These are phyloP conservation scores for Atopsyche davidsoni DNA, from an alignment of 1,140 invertebrate genomes.

Conservation along the genomic window DNA sequence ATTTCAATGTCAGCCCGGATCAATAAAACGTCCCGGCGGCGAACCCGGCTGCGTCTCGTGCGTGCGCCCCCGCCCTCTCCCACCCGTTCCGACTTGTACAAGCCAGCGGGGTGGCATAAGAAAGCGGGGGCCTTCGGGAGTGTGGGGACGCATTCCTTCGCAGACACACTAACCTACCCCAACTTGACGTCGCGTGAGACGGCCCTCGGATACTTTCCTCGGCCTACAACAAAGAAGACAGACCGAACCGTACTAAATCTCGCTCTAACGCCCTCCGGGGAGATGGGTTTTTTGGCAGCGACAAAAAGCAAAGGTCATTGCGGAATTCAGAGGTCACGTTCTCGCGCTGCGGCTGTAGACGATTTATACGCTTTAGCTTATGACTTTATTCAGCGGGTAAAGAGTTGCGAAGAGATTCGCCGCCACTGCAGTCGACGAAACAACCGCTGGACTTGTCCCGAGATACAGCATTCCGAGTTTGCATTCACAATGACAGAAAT, in stretches of 20 bases:
- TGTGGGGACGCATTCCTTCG: conserved; percentile 37
- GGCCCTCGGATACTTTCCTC: conserved; percentile 20
- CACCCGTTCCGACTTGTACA: neutral
- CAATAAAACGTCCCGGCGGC: conserved; percentile 35
- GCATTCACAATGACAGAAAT: neutral
- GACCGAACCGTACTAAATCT: conserved; percentile 18
- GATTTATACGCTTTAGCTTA: conserved; percentile 19
- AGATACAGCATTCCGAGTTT: neutral
- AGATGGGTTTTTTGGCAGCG: conserved; percentile 7
- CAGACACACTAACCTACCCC: conserved; percentile 30
- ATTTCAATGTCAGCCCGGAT: conserved; percentile 53
- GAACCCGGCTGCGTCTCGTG: conserved; percentile 12
- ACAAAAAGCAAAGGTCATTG: conserved; percentile 14
- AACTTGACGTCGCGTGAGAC: conserved; percentile 21
- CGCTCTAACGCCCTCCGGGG: conserved; percentile 10
- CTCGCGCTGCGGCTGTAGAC: conserved; percentile 11
- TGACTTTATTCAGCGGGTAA: conserved; percentile 22
- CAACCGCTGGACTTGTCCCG: conserved; percentile 4
- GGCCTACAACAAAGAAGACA: too few species aligned
- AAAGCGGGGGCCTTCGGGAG: conserved; percentile 43
- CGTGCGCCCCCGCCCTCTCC: conserved; percentile 5
- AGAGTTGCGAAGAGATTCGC: conserved; percentile 18
- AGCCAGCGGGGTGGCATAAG: conserved; percentile 37
- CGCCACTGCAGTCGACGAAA: conserved; percentile 10
- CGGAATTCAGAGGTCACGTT: conserved; percentile 16